Conservation (phyloP, 2,113 vertebrate genomes). For the Emydura subglobosa region DNA sequence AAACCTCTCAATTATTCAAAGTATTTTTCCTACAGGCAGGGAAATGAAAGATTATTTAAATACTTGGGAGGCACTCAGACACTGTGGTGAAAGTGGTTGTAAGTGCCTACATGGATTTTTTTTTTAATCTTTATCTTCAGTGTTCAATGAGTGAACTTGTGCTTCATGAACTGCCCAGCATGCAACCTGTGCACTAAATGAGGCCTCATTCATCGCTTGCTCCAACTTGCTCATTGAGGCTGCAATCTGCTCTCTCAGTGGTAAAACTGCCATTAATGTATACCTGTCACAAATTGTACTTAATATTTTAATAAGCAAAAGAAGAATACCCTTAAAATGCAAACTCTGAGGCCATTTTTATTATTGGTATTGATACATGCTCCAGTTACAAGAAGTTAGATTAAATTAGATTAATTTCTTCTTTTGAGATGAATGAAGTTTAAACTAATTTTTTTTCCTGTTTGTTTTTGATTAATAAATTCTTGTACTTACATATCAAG, state of each 20-base stretch:
- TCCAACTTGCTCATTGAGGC: background rate
- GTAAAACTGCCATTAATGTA: background rate
- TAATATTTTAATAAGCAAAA: background rate
- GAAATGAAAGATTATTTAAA: background rate
- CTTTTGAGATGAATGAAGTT: background rate
- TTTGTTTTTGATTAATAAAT: background rate
- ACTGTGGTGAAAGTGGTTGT: background rate
- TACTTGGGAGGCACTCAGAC: background rate
- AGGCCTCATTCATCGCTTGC: background rate
- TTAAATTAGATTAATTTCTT: background rate
- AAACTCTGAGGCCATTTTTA: background rate
- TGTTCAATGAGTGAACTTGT: background rate
- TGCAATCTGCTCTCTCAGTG: background rate
- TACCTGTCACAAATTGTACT: background rate
- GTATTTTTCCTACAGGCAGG: background rate
- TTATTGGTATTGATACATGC: background rate
- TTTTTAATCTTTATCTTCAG: background rate
- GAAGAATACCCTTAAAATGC: background rate
- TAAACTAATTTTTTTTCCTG: background rate
- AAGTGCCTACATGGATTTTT: background rate
- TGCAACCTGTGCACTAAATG: background rate
- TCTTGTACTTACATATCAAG: conserved; percentile 7
- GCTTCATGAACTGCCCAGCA: background rate
- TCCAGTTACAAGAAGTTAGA: background rate
- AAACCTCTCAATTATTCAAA: background rate